Conservation (phyloP, 2,113 vertebrate species). For the Clarias gariepinus region DNA sequence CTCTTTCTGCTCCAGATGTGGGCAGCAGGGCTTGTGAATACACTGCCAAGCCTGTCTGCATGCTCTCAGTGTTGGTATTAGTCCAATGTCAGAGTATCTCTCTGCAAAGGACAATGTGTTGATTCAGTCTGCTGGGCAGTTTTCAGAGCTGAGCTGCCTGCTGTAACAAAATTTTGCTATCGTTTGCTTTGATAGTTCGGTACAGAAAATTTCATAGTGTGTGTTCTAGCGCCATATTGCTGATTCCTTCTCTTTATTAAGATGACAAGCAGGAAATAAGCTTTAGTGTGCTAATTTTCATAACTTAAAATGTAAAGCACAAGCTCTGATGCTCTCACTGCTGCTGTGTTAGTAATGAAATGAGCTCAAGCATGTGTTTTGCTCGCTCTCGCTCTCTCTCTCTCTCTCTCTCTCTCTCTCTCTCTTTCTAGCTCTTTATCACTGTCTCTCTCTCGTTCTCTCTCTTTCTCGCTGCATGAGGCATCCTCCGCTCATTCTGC, state of each 20-base stretch:
- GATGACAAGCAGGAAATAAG: background rate
- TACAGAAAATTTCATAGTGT: background rate
- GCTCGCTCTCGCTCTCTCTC: background rate
- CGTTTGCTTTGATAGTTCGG: background rate
- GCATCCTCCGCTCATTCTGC: conserved; percentile 48
- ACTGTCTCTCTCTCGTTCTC: background rate
- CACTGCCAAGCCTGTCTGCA: conserved; percentile 37
- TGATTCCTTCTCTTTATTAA: conserved; percentile 5
- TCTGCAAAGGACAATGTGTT: conserved; percentile 38
- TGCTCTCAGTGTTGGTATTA: conserved; percentile 36
- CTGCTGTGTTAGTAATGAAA: conserved; percentile 4
- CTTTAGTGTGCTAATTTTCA: background rate
- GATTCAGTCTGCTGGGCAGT: conserved; percentile 14
- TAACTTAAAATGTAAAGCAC: background rate
- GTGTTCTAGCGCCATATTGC: background rate
- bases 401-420: conserved; percentile 3
- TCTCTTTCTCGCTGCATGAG: conserved; percentile 27
- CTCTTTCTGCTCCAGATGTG: conserved; percentile 41
- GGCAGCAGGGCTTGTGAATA: conserved; percentile 30
- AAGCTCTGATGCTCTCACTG: background rate
- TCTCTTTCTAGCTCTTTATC: too few species aligned
- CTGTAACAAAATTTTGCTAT: background rate
- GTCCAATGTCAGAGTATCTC: conserved; percentile 23
- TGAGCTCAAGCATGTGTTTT: conserved; percentile 12
- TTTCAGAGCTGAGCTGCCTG: conserved; percentile 4